These are phyloP conservation scores for Oikopleura dioica DNA, from an alignment of 23 tunicate genomes.

Conservation along the genomic window DNA sequence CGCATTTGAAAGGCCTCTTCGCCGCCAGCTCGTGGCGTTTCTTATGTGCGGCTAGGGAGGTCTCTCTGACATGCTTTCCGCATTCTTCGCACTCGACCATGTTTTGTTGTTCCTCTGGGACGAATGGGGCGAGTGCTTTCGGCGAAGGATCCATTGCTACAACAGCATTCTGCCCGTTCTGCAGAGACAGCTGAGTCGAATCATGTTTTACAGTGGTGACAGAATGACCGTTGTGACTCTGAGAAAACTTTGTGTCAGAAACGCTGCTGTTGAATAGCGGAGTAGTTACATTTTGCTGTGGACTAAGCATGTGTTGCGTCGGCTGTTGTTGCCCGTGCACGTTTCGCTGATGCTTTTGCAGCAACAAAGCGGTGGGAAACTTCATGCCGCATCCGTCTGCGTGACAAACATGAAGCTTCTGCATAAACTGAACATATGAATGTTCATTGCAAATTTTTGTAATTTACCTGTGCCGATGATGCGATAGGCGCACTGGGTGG, in stretches of 20 bases:
- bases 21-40: conserved; percentile 4
- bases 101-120: background rate
- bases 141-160: background rate
- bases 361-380: background rate
- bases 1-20: conserved; percentile 6
- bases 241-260: background rate
- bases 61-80: background rate
- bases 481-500: background rate
- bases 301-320: background rate
- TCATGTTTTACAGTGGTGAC: background rate
- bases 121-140: too few relatives aligned
- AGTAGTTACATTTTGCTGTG: background rate
- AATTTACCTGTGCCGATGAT: background rate
- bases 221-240: background rate
- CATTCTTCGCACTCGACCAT: background rate
- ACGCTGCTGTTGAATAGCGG: background rate
- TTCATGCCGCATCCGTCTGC: conserved; percentile 13
- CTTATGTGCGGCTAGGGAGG: conserved; percentile 2
- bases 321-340: background rate
- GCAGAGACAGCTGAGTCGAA: background rate
- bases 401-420: background rate
- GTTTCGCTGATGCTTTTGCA: conserved; percentile 11
- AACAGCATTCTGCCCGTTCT: background rate
- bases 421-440: conserved; percentile 7
- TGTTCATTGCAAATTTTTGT: too few relatives aligned